Conservation (phyloP, 2,113 vertebrate genomes). For the Chaenocephalus aceratus region DNA sequence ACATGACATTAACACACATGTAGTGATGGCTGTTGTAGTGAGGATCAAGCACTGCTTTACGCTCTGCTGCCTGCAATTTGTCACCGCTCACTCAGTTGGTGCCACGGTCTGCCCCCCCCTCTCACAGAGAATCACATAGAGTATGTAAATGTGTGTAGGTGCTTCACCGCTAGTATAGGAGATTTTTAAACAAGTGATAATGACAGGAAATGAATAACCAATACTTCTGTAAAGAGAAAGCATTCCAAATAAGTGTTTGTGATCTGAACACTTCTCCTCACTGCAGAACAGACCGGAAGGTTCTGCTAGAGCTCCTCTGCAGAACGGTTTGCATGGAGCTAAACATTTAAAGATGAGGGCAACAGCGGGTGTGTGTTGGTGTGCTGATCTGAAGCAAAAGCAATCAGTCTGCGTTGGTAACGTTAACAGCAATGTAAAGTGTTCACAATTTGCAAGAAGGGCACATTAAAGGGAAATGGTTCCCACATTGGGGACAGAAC, state of each 20-base stretch:
- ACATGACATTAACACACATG: slow-evolving; percentile 12
- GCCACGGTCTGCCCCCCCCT: slow-evolving; percentile 19
- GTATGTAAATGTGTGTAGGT: not conserved
- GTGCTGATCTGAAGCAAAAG: not conserved
- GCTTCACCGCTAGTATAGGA: not conserved
- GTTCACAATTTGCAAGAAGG: not conserved
- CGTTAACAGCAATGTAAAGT: not conserved
- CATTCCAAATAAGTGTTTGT: not conserved
- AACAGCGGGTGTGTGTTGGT: not conserved
- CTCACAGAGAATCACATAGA: not conserved
- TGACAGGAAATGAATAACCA: not conserved
- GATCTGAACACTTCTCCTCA: not conserved
- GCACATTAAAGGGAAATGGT: not conserved
- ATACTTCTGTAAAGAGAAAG: not conserved
- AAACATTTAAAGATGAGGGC: not conserved
- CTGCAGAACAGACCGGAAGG: not conserved
- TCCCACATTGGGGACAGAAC: not conserved
- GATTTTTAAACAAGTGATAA: not conserved
- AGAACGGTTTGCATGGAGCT: not conserved
- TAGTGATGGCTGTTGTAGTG: slow-evolving; percentile 22
- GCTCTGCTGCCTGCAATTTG: slow-evolving; percentile 38
- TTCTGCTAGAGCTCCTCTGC: not conserved
- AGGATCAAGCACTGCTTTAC: slow-evolving; percentile 42
- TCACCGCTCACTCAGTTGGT: slow-evolving; percentile 25
- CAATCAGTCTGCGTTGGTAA: not conserved